Percentiles rank a stretch among this genome's conserved stretches.
Evolutionary conservation across 2,113 vertebrate genomes (phyloP).

Genomic region (Poeciliopsis prolifica): DNA sequence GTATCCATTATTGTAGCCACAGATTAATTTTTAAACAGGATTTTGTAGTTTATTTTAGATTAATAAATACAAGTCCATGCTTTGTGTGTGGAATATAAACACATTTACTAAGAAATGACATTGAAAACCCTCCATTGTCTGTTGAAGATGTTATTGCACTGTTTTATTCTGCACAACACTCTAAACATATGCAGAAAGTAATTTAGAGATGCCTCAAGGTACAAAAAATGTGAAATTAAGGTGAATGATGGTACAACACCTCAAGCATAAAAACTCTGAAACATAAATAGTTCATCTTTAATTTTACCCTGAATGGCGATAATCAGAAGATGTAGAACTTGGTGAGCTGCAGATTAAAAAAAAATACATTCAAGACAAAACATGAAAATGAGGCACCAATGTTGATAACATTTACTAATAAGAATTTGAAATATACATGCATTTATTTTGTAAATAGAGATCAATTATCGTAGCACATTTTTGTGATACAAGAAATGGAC

Average conservation of each 20-base stretch:
- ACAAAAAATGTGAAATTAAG: slow-evolving; percentile 27
- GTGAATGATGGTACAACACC: slow-evolving; percentile 18
- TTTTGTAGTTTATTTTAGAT: slow-evolving; percentile 28
- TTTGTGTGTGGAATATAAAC: slow-evolving; percentile 6
- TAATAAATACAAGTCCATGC: slow-evolving; percentile 3
- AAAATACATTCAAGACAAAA: not conserved
- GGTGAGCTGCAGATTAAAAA: not conserved
- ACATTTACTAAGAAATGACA: slow-evolving; percentile 21
- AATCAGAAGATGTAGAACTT: slow-evolving; percentile 13
- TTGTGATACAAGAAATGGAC: too few species aligned
- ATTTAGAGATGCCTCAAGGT: slow-evolving; percentile 36
- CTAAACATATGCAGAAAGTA: slow-evolving; percentile 21
- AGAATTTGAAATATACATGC: not conserved
- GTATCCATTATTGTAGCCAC: slow-evolving; percentile 39
- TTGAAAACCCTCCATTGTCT: not conserved
- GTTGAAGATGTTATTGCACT: slow-evolving; percentile 33
- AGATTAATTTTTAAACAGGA: slow-evolving; percentile 21
- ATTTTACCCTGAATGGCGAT: slow-evolving; percentile 4
- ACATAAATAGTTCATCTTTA: slow-evolving; percentile 1
- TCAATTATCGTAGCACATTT: too few species aligned
- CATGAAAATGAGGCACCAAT: not conserved
- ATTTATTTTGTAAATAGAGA: too few species aligned
- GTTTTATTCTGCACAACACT: slow-evolving; percentile 18
- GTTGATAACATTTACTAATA: not conserved
- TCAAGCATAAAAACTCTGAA: slow-evolving; percentile 15